Conservation (phyloP, 1,140 invertebrate species). For the Hyposmocoma kahamanoa region DNA sequence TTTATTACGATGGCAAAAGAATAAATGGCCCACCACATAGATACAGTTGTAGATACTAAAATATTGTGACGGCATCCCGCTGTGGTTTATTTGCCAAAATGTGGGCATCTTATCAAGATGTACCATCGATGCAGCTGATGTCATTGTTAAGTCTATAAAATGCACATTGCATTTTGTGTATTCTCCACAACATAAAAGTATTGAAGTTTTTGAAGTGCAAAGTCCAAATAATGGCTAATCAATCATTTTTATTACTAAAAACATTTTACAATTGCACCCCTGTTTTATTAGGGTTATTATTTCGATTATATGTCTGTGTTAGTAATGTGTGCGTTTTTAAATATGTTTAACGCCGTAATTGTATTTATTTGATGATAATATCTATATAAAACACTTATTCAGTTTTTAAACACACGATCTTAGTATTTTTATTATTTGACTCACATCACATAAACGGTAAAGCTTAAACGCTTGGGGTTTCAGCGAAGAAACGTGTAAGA, state of each 20-base stretch:
- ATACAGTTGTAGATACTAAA: conserved; percentile 57
- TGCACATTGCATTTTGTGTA: conserved; percentile 22
- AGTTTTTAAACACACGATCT: too few species aligned
- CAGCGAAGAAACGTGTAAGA: conserved; percentile 58
- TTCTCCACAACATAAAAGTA: too few species aligned
- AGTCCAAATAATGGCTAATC: too few species aligned
- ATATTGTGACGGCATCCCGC: conserved; percentile 70
- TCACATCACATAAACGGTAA: conserved; percentile 19
- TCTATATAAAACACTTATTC: too few species aligned
- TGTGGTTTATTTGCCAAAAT: conserved; percentile 66
- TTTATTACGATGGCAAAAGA: conserved; percentile 27
- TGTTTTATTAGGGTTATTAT: too few species aligned
- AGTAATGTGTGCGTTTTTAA: too few species aligned
- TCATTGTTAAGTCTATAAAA: conserved; percentile 24
- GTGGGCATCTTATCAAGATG: conserved; percentile 63
- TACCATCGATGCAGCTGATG: conserved; percentile 46
- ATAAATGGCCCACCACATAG: conserved; percentile 34
- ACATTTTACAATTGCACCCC: too few species aligned
- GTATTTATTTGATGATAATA: too few species aligned
- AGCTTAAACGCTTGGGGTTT: conserved; percentile 39
- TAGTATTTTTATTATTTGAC: not conserved
- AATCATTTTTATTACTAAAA: too few species aligned
- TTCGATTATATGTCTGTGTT: too few species aligned
- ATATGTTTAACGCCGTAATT: too few species aligned
- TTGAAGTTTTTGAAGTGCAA: too few species aligned